phyloP scores from a whole-genome alignment of 2,113 vertebrate genomes.

The Takifugu bimaculatus region DNA sequence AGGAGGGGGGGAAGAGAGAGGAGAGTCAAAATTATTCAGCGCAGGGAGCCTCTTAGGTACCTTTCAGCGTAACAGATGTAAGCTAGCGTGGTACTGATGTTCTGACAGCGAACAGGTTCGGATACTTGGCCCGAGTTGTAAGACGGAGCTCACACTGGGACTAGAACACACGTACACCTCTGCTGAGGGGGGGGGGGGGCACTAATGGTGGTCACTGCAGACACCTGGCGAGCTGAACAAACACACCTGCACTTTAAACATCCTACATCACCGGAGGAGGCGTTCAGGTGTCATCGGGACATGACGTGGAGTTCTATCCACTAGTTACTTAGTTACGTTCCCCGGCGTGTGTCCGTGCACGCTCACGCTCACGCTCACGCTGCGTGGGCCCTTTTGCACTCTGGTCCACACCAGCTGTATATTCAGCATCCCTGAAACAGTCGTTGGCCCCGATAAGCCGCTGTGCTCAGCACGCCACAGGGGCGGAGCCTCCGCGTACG shows the following conservation, averaged over 20 bases:
- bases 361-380: not conserved
- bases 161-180: constrained; percentile 25
- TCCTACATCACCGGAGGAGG: no score
- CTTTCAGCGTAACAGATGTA: constrained; percentile 69
- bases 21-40: constrained; percentile 55
- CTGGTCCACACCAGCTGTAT: constrained; percentile 31
- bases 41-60: constrained; percentile 58
- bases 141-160: constrained; percentile 37
- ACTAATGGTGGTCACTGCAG: constrained; percentile 66
- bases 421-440: constrained; percentile 55
- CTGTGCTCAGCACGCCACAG: constrained; percentile 42
- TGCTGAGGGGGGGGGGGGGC: constrained; percentile 19
- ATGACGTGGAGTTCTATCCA: constrained; percentile 18
- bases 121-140: constrained; percentile 60
- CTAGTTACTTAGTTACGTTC: constrained; percentile 22
- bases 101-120: constrained; percentile 65
- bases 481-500: constrained; percentile 52
- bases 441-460: constrained; percentile 69
- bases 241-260: constrained; percentile 44
- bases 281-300: not conserved
- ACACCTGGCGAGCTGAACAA: constrained; percentile 63
- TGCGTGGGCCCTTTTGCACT: constrained; percentile 51
- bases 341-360: constrained; percentile 4
- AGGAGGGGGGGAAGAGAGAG: constrained; percentile 32
- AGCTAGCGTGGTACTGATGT: constrained; percentile 65